phyloP scores from a whole-genome alignment of 2,888 invertebrate species.

The Nephrotoma appendiculata region DNA sequence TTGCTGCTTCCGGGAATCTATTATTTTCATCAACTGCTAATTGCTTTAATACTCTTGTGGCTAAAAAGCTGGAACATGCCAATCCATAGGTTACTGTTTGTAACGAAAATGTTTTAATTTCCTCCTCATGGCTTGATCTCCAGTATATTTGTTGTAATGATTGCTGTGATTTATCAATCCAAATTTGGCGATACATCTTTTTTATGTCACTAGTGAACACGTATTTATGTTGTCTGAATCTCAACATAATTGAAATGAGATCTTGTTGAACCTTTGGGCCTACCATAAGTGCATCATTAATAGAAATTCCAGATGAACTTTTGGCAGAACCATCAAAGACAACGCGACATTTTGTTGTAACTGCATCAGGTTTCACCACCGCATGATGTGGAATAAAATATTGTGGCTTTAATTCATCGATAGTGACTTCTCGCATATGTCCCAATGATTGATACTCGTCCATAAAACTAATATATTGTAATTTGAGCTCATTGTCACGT shows the following conservation, averaged over 20 bases:
- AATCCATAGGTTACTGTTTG: conserved; percentile 15
- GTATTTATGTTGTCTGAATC: conserved; percentile 4
- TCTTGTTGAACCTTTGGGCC: too few relatives aligned
- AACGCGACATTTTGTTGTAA: conserved; percentile 5
- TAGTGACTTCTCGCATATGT: neutral
- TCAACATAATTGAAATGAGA: too few relatives aligned
- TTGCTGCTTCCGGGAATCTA: neutral
- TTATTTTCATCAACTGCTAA: conserved; percentile 8
- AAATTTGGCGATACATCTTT: conserved; percentile 6
- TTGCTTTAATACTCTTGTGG: conserved; percentile 13
- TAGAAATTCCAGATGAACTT: too few relatives aligned
- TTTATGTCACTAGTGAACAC: conserved; percentile 10
- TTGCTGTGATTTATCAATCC: neutral
- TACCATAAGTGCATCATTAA: too few relatives aligned
- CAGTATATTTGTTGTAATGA: neutral
- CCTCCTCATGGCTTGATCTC: neutral
- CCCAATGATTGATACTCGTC: neutral
- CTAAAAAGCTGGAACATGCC: conserved; percentile 14
- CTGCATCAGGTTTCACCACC: conserved; percentile 9
- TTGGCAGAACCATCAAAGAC: too few relatives aligned
- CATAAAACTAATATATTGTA: too few relatives aligned
- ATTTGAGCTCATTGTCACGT: too few relatives aligned
- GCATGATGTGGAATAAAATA: conserved; percentile 15
- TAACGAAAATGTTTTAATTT: conserved; percentile 11
- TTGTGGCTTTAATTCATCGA: neutral